A percentile compares a stretch with the other conserved stretches of the same genome.
These are phyloP conservation scores for Ditylenchus weischeri DNA, from an alignment of 2,888 invertebrate genomes.

Conservation along the genomic window DNA sequence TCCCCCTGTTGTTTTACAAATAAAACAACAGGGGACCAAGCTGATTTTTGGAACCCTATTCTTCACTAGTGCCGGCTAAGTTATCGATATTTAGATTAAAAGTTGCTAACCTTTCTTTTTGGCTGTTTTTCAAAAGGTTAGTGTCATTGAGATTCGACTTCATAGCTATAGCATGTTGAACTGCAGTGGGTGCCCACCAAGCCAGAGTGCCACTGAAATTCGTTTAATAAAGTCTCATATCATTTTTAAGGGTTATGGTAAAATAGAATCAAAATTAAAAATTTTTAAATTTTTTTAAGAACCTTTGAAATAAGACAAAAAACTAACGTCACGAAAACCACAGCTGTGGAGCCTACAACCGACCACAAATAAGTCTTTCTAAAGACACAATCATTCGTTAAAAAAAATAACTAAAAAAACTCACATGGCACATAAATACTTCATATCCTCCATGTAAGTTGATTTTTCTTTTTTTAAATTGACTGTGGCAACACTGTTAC, in stretches of 20 bases:
- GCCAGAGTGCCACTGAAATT: constrained; percentile 59
- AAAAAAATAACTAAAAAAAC: constrained; percentile 62
- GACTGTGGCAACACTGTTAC: no score
- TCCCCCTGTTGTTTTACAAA: no score
- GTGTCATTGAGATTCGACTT: constrained; percentile 25
- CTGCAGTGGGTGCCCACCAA: constrained; percentile 66
- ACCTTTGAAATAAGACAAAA: background rate
- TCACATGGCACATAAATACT: constrained; percentile 58
- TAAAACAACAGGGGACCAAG: no score
- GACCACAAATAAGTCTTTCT: constrained; percentile 86
- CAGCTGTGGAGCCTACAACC: constrained; percentile 90
- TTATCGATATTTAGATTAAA: background rate
- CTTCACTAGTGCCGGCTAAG: no score
- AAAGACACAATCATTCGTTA: constrained; percentile 17
- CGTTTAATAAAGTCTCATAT: background rate
- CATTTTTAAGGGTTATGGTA: background rate
- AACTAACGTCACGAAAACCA: constrained; percentile 79
- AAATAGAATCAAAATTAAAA: constrained; percentile 60
- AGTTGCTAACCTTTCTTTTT: background rate
- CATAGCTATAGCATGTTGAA: constrained; percentile 40
- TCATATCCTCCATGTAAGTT: constrained; percentile 40
- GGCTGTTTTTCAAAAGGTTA: background rate
- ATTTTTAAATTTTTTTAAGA: background rate
- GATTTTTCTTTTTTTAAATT: constrained; percentile 25
- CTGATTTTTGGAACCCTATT: no score